phyloP scores from a whole-genome alignment of 2,113 vertebrate genomes.

The Eulemur macaco region DNA sequence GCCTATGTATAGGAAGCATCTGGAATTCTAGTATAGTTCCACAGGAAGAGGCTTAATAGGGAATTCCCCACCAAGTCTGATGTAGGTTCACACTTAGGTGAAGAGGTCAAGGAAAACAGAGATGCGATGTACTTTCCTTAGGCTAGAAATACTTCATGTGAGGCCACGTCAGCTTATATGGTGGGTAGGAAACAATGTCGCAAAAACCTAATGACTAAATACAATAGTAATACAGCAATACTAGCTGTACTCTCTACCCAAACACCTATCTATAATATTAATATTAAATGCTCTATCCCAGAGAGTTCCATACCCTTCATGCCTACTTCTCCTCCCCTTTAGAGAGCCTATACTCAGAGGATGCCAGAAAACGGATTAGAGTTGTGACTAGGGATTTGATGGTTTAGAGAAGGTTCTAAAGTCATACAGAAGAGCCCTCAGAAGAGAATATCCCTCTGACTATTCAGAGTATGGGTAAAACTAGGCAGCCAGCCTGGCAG shows the following conservation, averaged over 20 bases:
- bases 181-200: background rate
- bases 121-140: background rate
- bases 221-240: background rate
- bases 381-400: background rate
- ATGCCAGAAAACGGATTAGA: background rate
- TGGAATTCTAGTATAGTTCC: conserved; percentile 4
- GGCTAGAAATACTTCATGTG: background rate
- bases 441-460: background rate
- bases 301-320: background rate
- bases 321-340: background rate
- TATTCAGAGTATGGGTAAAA: background rate
- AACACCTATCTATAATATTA: background rate
- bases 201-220: background rate
- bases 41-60: background rate
- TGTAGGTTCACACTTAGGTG: background rate
- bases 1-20: fast-evolving
- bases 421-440: background rate
- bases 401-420: background rate
- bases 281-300: background rate
- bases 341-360: background rate
- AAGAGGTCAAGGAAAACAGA: background rate
- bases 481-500: background rate
- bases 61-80: conserved; percentile 51
- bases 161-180: background rate
- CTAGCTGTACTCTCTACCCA: background rate